Evolutionary conservation across 2,888 invertebrate species (phyloP).

Genomic region (Patella depressa): DNA sequence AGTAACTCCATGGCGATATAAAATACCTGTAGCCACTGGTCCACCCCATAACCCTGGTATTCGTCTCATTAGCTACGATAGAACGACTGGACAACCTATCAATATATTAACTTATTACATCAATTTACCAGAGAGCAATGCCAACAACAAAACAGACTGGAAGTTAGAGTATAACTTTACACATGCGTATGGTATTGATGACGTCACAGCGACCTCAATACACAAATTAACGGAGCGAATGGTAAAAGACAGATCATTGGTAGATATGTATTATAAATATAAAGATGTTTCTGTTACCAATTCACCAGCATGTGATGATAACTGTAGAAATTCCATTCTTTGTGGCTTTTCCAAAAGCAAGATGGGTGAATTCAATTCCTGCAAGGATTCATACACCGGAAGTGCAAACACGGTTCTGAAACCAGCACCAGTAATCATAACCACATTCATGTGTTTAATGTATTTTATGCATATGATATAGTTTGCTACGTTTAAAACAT

Average conservation of each 20-base stretch:
- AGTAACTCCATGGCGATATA: slow-evolving; percentile 86
- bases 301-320: not conserved
- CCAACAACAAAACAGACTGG: slow-evolving; percentile 83
- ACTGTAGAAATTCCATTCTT: not conserved
- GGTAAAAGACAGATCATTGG: slow-evolving; percentile 27
- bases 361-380: not conserved
- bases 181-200: slow-evolving; percentile 82
- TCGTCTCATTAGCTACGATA: slow-evolving; percentile 90
- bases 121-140: slow-evolving; percentile 79
- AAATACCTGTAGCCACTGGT: slow-evolving; percentile 45
- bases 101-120: slow-evolving; percentile 92
- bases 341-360: not conserved
- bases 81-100: slow-evolving; percentile 78
- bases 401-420: too few species aligned
- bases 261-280: slow-evolving; percentile 38
- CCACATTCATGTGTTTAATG: too few species aligned
- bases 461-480: too few species aligned
- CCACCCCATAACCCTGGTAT: slow-evolving; percentile 86
- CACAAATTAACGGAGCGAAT: slow-evolving; percentile 76
- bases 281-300: slow-evolving; percentile 35
- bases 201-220: slow-evolving; percentile 84
- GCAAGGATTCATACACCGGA: not conserved
- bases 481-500: too few species aligned
- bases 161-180: slow-evolving; percentile 86
- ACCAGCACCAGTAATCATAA: too few species aligned